A percentile compares a stretch with the other conserved stretches of the same genome.
Evolutionary conservation across 2,113 vertebrate species (phyloP).

Genomic region (Nerophis ophidion): DNA sequence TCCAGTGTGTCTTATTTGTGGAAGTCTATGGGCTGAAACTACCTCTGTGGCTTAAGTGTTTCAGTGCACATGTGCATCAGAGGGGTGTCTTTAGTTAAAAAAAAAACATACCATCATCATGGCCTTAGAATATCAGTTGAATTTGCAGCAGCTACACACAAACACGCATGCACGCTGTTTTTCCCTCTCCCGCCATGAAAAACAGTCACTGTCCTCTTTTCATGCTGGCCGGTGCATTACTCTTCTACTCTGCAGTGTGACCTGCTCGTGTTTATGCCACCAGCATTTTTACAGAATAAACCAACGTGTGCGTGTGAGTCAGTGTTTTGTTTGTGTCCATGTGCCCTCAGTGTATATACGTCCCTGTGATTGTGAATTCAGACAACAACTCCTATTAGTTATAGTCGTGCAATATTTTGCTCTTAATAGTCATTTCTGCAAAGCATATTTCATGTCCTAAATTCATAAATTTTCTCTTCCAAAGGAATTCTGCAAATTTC

Average conservation of each 20-base stretch:
- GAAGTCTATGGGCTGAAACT: conserved; percentile 28
- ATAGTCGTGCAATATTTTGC: too few relatives aligned
- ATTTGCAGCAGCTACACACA: conserved; percentile 36
- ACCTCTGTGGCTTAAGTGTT: conserved; percentile 1
- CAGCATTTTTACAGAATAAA: conserved; percentile 37
- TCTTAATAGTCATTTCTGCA: too few relatives aligned
- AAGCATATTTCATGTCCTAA: too few relatives aligned
- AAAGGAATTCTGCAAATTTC: too few relatives aligned
- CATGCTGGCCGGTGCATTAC: conserved; percentile 35
- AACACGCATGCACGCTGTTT: not conserved
- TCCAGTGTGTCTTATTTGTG: conserved; percentile 32
- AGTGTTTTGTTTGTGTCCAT: not conserved
- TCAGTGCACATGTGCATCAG: conserved; percentile 14
- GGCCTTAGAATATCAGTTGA: conserved; percentile 47
- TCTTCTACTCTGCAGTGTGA: conserved; percentile 31
- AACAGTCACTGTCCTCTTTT: conserved; percentile 44
- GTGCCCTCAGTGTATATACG: too few relatives aligned
- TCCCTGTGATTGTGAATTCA: too few relatives aligned
- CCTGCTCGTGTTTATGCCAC: conserved; percentile 57
- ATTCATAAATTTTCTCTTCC: too few relatives aligned
- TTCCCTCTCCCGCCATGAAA: conserved; percentile 35
- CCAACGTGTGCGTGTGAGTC: conserved; percentile 5
- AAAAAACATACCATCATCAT: conserved; percentile 44
- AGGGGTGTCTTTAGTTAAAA: conserved; percentile 41
- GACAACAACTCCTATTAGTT: too few relatives aligned